Conservation (phyloP, 1,140 invertebrate genomes). For the Drosophila orosa region DNA sequence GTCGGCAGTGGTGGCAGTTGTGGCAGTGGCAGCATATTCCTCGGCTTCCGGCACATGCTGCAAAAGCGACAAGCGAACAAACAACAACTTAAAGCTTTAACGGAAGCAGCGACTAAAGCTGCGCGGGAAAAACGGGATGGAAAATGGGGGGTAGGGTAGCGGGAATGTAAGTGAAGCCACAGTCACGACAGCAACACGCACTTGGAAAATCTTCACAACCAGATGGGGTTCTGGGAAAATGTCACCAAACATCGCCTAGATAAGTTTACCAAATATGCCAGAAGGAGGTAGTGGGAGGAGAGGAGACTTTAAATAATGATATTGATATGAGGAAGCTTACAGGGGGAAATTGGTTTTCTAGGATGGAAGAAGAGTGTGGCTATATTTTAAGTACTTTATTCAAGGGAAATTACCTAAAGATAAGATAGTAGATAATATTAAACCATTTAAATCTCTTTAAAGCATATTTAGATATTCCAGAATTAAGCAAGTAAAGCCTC, state of each 20-base stretch:
- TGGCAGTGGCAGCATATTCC: conserved; percentile 4
- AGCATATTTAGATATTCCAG: no score
- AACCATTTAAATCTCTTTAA: not conserved
- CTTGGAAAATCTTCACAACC: conserved; percentile 16
- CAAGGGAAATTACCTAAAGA: not conserved
- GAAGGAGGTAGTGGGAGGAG: not conserved
- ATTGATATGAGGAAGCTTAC: conserved; percentile 2
- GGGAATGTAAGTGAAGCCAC: conserved; percentile 16
- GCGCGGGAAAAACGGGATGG: conserved; percentile 2
- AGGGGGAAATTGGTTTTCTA: not conserved
- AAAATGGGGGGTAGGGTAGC: not conserved
- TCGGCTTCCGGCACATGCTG: conserved; percentile 42
- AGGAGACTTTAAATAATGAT: conserved; percentile 4
- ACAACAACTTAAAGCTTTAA: conserved; percentile 44
- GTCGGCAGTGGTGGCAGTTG: not conserved
- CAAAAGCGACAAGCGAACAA: conserved; percentile 33
- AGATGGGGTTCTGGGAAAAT: conserved; percentile 18
- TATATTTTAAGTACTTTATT: not conserved
- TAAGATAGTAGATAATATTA: not conserved
- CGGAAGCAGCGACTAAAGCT: conserved; percentile 29
- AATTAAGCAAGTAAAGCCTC: not conserved
- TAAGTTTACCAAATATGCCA: not conserved
- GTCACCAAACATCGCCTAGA: conserved; percentile 12
- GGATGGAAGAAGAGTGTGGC: not conserved
- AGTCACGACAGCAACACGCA: conserved; percentile 36